phyloP scores from a whole-genome alignment of 1,140 invertebrate genomes.

The Eumaeus atala region DNA sequence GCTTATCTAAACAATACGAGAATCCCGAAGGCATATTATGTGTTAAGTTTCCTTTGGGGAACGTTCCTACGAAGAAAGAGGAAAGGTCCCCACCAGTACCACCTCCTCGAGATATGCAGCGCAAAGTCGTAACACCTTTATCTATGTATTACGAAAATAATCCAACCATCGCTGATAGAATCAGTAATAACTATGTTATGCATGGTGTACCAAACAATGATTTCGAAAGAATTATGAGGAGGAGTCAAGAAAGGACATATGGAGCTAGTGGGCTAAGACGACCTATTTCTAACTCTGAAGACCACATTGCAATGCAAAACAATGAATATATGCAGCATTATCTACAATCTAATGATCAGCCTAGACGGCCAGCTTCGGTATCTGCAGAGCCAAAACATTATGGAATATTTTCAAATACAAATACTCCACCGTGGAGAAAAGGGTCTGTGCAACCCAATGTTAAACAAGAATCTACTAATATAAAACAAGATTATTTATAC shows the following conservation, averaged over 20 bases:
- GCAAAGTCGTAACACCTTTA: constrained; percentile 71
- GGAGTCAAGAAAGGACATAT: constrained; percentile 61
- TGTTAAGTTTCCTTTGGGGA: constrained; percentile 70
- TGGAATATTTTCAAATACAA: constrained; percentile 48
- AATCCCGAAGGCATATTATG: constrained; percentile 64
- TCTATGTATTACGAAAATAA: constrained; percentile 72
- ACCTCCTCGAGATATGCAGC: constrained; percentile 80
- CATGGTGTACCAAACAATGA: constrained; percentile 65
- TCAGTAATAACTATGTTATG: constrained; percentile 33
- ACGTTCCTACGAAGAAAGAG: constrained; percentile 48
- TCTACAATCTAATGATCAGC: constrained; percentile 53
- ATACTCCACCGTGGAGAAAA: constrained; percentile 55
- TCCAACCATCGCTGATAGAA: constrained; percentile 39
- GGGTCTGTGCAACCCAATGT: constrained; percentile 37
- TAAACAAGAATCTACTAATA: constrained; percentile 52
- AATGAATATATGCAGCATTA: constrained; percentile 54
- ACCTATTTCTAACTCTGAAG: constrained; percentile 75
- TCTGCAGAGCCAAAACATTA: constrained; percentile 73
- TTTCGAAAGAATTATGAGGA: constrained; percentile 65
- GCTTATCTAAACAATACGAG: constrained; percentile 49
- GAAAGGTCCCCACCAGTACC: constrained; percentile 78
- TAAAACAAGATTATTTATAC: constrained; percentile 75
- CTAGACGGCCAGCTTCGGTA: constrained; percentile 74
- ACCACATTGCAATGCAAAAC: constrained; percentile 73
- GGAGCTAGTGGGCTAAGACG: constrained; percentile 53